A percentile compares a stretch with the other conserved stretches of the same genome.
These are phyloP conservation scores for Neuroscelio doddi DNA, from an alignment of 2,888 invertebrate genomes.

Conservation along the genomic window DNA sequence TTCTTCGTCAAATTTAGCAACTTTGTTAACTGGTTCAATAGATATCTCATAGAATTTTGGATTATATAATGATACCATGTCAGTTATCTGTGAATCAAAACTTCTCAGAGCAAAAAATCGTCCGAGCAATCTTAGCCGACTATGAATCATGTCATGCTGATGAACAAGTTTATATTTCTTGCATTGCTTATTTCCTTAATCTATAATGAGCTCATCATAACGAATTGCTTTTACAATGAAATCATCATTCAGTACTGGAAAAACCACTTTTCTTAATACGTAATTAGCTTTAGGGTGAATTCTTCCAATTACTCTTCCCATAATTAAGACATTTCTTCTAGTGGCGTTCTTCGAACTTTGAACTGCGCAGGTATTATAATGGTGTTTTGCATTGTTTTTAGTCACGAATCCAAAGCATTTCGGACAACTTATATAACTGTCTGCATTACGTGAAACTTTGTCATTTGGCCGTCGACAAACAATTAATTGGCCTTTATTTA, in stretches of 20 bases:
- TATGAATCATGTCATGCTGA: slow-evolving; percentile 4
- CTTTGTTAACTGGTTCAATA: slow-evolving; percentile 24
- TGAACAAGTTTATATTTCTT: slow-evolving; percentile 8
- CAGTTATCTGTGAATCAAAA: slow-evolving; percentile 1
- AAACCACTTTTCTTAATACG: not conserved
- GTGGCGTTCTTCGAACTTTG: not conserved
- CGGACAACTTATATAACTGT: not conserved
- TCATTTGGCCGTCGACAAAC: slow-evolving; percentile 5
- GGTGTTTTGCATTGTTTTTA: not conserved
- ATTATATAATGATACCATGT: slow-evolving; percentile 27
- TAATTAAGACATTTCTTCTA: not conserved
- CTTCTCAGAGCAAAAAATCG: not conserved
- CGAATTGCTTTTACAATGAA: not conserved
- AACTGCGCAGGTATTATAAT: not conserved
- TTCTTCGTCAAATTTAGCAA: slow-evolving; percentile 26
- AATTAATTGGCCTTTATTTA: slow-evolving; percentile 1
- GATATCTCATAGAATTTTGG: slow-evolving; percentile 28
- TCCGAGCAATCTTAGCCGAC: slow-evolving; percentile 4
- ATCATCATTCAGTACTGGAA: slow-evolving; percentile 10
- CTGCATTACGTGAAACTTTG: not conserved
- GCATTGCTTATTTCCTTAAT: slow-evolving; percentile 17
- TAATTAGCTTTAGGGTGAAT: not conserved
- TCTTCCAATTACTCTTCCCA: not conserved
- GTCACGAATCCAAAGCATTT: not conserved
- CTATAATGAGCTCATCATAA: slow-evolving; percentile 12